Evolutionary conservation across 2,888 invertebrate genomes (phyloP).

Genomic region (Pyrocoelia pectoralis): DNA sequence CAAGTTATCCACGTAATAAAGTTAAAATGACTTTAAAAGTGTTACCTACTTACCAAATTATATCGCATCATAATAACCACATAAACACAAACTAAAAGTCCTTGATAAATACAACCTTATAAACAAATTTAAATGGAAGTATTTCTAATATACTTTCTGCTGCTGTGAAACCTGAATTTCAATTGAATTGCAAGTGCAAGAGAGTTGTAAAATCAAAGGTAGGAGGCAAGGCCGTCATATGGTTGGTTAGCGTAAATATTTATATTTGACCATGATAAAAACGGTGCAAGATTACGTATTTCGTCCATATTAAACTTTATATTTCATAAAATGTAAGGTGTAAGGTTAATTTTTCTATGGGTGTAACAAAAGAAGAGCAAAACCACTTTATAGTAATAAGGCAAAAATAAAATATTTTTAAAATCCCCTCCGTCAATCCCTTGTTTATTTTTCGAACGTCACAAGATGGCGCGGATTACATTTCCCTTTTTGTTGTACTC

Average conservation of each 20-base stretch:
- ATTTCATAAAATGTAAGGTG: no score
- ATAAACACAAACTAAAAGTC: no score
- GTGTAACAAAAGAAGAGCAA: no score
- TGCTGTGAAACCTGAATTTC: neutral
- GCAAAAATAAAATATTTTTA: conserved; percentile 14
- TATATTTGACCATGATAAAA: neutral
- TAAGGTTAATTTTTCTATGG: no score
- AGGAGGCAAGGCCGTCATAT: neutral
- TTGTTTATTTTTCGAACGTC: neutral
- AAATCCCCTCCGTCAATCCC: conserved; percentile 14
- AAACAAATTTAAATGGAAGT: no score
- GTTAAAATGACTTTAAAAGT: no score
- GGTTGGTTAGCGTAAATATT: neutral
- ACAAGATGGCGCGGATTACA: conserved; percentile 48
- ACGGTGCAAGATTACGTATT: no score
- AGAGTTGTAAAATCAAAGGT: neutral
- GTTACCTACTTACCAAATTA: no score
- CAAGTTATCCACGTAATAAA: no score
- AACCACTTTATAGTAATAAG: conserved; percentile 7
- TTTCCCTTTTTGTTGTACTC: conserved; percentile 52
- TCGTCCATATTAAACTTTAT: neutral
- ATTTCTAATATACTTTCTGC: neutral
- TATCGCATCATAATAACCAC: no score
- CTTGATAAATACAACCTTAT: no score
- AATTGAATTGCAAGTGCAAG: neutral